Percentiles rank a stretch among this genome's conserved stretches.
Conservation (phyloP, 2,113 vertebrate species). For the Halcyon senegalensis region DNA sequence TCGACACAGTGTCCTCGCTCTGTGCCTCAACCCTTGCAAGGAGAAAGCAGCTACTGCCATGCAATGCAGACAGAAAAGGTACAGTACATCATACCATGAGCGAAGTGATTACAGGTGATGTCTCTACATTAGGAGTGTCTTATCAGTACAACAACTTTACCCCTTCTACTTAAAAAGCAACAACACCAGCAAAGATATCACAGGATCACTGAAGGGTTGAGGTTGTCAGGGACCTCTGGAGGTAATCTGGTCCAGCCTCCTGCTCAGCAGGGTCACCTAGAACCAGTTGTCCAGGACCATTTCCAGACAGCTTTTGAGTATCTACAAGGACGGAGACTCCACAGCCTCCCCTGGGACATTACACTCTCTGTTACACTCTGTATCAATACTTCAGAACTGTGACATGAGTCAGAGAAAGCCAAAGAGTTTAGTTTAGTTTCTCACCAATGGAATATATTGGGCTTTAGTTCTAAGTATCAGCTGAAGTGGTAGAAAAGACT, state of each 20-base stretch:
- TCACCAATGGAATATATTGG: not conserved
- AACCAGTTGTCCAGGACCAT: not conserved
- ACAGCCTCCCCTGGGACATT: not conserved
- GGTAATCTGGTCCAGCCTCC: not conserved
- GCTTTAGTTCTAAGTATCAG: not conserved
- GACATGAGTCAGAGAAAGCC: not conserved
- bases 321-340: not conserved
- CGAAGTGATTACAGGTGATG: not conserved
- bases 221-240: not conserved
- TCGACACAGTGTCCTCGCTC: fast-evolving
- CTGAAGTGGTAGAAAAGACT: not conserved
- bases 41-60: not conserved
- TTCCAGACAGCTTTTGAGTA: not conserved
- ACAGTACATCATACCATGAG: not conserved
- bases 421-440: not conserved
- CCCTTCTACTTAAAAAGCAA: not conserved
- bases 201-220: not conserved
- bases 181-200: not conserved
- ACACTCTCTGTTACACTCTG: not conserved
- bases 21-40: fast-evolving
- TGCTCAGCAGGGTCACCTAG: not conserved
- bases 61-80: not conserved
- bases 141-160: not conserved
- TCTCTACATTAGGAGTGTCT: not conserved
- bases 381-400: not conserved